phyloP scores from a whole-genome alignment of 2,888 invertebrate species.

The Nebria salina region DNA sequence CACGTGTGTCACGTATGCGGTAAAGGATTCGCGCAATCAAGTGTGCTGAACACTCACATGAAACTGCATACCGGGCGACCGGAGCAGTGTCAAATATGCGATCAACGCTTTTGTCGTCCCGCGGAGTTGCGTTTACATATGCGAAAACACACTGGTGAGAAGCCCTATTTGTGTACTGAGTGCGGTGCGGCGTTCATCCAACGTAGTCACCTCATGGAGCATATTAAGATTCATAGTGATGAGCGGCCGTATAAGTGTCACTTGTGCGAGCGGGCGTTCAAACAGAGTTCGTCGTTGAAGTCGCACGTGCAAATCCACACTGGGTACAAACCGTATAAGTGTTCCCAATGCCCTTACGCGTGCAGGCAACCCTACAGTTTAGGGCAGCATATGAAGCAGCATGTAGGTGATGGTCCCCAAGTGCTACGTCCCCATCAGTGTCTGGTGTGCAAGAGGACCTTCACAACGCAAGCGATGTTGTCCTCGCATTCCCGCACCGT shows the following conservation, averaged over 20 bases:
- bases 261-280: slow-evolving; percentile 57
- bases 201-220: slow-evolving; percentile 58
- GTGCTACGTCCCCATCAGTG: slow-evolving; percentile 48
- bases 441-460: slow-evolving; percentile 47
- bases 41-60: slow-evolving; percentile 58
- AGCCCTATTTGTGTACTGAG: slow-evolving; percentile 56
- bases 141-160: slow-evolving; percentile 60
- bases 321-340: slow-evolving; percentile 57
- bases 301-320: slow-evolving; percentile 57
- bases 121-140: slow-evolving; percentile 57
- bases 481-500: slow-evolving; percentile 47
- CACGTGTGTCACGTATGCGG: slow-evolving; percentile 57
- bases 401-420: slow-evolving; percentile 46
- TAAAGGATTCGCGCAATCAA: slow-evolving; percentile 57
- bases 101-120: slow-evolving; percentile 57
- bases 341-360: slow-evolving; percentile 57
- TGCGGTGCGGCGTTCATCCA: slow-evolving; percentile 58
- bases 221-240: slow-evolving; percentile 56
- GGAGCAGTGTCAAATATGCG: slow-evolving; percentile 57
- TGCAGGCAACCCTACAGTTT: slow-evolving; percentile 57
- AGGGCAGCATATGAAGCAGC: slow-evolving; percentile 57
- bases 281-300: slow-evolving; percentile 55
- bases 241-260: slow-evolving; percentile 57
- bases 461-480: slow-evolving; percentile 48
- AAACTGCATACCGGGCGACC: slow-evolving; percentile 57